Evolutionary conservation across 2,113 vertebrate genomes (phyloP), one percentile per base, ranked within the genome.

Genomic region (Callospermophilus lateralis): DNA sequence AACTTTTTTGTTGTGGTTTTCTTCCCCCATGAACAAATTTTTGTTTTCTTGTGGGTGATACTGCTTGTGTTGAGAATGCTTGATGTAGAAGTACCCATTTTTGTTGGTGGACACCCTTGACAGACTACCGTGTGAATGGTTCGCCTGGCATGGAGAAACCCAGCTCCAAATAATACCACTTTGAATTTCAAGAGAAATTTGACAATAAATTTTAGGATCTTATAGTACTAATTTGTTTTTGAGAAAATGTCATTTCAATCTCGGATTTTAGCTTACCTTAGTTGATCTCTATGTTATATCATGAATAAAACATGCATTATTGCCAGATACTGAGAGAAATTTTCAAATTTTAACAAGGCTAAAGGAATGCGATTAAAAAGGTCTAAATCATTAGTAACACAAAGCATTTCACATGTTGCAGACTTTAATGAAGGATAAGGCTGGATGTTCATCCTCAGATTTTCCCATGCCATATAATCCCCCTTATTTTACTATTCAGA

Each of bases 241-340:
- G 34, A 95, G 55, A 61, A 28, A 30, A 84, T 87, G 88, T 68
- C 53, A 76, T 51, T 93, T 84, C 34, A 89, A 1, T 74, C 68
- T 74, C 73, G 70, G 42, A 85, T 85, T 26, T 73, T 89, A 89
- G 70, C 16, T 30, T 90, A 81, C 53, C 65, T 96, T 81, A 91
- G 32, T 55, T 92, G 61, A 93, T 19, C 39, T 39, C 61, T 77
- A 58, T 63, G 37, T 87, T 55, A 87, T 34, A 63, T 10, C 24
- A 39, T 68, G 39, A 65, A 79, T 51, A 65, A 87, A 83, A 17
- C 5, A 77, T 32, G 78, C 51, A 9, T 13, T 76, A 67, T 45
- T 72, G 37, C 15, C 34, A 83, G 39, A 72, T 58, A 65, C 16
- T 48, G 15, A 61, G 20, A 89, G 45, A 53, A 85, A 80, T 68